phyloP scores from a whole-genome alignment of 2,797 vertebrate species.

The Hemibagrus guttatus region DNA sequence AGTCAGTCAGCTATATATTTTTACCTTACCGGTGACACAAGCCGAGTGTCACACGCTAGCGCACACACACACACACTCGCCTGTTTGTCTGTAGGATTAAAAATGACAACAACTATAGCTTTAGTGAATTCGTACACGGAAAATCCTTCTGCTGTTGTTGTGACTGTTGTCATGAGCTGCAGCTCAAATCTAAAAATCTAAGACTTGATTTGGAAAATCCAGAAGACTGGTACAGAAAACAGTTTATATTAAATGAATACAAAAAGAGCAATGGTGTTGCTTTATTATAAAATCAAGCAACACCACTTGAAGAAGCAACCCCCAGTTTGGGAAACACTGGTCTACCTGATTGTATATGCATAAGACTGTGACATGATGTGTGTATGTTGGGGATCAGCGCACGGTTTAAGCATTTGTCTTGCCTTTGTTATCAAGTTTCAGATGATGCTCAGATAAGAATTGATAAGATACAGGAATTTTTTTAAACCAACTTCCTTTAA shows the following conservation, averaged over 20 bases:
- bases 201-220: background rate
- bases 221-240: background rate
- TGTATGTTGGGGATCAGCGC: background rate
- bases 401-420: background rate
- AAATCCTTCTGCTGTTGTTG: background rate
- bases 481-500: background rate
- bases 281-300: background rate
- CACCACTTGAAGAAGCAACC: background rate
- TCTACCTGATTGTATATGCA: background rate
- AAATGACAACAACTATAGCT: background rate
- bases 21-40: background rate
- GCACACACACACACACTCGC: background rate
- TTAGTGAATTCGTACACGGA: background rate
- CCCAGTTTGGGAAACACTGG: background rate
- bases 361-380: background rate
- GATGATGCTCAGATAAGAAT: background rate
- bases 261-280: no score
- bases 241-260: no score
- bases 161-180: background rate
- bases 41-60: no score
- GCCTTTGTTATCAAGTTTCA: background rate
- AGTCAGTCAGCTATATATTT: background rate
- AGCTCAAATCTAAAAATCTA: background rate
- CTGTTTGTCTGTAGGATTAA: background rate
- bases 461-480: background rate